Conservation (phyloP, 2,113 vertebrate genomes). For the Hepsetus odoe region DNA sequence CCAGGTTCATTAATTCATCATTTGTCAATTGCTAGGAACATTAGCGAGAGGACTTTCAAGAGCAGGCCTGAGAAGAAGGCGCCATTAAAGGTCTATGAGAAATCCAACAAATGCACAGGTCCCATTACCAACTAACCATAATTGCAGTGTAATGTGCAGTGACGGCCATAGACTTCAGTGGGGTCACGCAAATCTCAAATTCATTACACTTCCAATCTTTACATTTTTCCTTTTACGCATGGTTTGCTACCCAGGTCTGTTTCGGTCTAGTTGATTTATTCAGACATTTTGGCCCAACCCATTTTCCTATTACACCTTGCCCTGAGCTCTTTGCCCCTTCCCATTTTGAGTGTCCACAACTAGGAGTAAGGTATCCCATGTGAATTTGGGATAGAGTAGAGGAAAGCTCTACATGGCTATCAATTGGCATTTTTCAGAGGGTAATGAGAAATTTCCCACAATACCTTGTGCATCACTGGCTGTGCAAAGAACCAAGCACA, state of each 20-base stretch:
- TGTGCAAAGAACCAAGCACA: too few species aligned
- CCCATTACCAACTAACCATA: background rate
- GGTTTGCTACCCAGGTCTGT: background rate
- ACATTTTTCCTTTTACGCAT: background rate
- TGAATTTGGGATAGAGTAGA: too few species aligned
- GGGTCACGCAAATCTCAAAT: background rate
- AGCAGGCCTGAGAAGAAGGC: background rate
- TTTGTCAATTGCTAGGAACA: background rate
- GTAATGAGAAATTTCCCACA: too few species aligned
- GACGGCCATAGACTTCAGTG: background rate
- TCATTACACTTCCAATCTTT: background rate
- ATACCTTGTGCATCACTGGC: too few species aligned
- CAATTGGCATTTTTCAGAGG: too few species aligned
- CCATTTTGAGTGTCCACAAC: too few species aligned
- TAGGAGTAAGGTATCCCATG: too few species aligned
- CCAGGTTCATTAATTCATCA: constrained; percentile 26
- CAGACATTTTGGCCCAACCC: background rate
- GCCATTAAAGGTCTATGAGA: constrained; percentile 11
- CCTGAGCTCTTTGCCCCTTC: too few species aligned
- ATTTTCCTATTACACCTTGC: too few species aligned
- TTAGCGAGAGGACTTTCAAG: constrained; percentile 14
- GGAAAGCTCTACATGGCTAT: too few species aligned
- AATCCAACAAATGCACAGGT: background rate
- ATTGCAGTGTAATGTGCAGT: background rate
- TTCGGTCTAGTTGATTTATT: background rate